Percentiles rank a stretch among this genome's conserved stretches.
phyloP scores from a whole-genome alignment of 1,140 invertebrate species.

The Drosophila ficusphila region DNA sequence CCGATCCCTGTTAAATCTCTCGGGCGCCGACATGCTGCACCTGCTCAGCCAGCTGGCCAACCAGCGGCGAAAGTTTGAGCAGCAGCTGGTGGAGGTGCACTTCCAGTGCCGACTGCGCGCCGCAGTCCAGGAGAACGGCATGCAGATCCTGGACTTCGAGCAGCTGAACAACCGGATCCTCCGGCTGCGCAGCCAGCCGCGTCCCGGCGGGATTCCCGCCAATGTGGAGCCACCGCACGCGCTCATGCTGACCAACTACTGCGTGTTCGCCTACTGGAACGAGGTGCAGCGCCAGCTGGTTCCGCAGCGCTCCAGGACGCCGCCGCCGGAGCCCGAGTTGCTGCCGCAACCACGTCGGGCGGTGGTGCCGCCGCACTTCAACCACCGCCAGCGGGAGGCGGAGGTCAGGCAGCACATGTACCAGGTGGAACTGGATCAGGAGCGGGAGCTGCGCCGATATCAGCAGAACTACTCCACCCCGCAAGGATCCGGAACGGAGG shows the following conservation, averaged over 20 bases:
- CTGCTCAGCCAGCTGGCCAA: constrained; percentile 87
- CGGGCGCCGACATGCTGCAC: constrained; percentile 88
- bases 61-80: constrained; percentile 4
- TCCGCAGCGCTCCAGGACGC: neutral
- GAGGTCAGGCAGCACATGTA: neutral
- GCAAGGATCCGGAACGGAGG: neutral
- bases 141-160: constrained; percentile 38
- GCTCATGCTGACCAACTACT: constrained; percentile 54
- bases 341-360: neutral
- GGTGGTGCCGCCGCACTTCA: constrained; percentile 3
- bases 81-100: constrained; percentile 7
- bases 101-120: constrained; percentile 19
- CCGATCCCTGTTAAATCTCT: constrained; percentile 86
- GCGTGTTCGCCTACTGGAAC: constrained; percentile 42
- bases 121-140: constrained; percentile 27
- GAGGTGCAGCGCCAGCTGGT: constrained; percentile 42
- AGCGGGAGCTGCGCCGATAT: neutral
- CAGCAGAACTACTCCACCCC: too few relatives aligned
- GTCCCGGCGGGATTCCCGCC: constrained; percentile 88
- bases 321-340: neutral
- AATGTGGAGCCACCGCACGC: constrained; percentile 79
- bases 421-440: neutral
- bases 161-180: constrained; percentile 16
- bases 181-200: neutral
- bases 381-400: neutral